Percentiles rank a stretch among this genome's conserved stretches.
Conservation (phyloP, 2,113 vertebrate genomes). For the Natator depressus region DNA sequence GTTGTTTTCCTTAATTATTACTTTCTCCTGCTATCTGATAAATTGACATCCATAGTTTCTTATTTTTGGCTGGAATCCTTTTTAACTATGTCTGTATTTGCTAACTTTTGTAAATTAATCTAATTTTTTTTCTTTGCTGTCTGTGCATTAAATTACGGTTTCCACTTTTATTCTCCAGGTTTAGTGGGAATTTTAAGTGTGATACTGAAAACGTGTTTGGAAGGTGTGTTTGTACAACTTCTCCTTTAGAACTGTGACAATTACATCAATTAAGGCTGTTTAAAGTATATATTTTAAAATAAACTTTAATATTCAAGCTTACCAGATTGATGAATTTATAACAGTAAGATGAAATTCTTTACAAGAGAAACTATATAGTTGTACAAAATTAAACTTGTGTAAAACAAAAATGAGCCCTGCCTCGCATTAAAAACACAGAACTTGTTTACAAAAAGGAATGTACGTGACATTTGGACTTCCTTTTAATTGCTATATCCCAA, state of each 20-base stretch:
- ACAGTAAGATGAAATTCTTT: constrained; percentile 73
- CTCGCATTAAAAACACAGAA: constrained; percentile 73
- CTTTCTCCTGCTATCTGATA: background rate
- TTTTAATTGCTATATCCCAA: constrained; percentile 59
- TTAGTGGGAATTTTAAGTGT: constrained; percentile 29
- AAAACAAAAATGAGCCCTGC: constrained; percentile 76
- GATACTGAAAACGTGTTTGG: constrained; percentile 41
- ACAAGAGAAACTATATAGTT: constrained; percentile 74
- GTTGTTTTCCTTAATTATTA: constrained; percentile 7
- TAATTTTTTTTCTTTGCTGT: background rate
- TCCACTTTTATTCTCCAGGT: background rate
- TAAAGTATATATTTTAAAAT: constrained; percentile 72
- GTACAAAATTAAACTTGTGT: constrained; percentile 75
- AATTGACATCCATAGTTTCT: background rate
- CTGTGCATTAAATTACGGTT: background rate
- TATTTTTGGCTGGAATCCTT: constrained; percentile 16
- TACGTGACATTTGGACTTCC: constrained; percentile 66
- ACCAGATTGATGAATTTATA: constrained; percentile 70
- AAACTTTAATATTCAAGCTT: constrained; percentile 75
- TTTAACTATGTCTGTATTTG: constrained; percentile 5
- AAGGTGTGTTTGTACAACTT: constrained; percentile 16
- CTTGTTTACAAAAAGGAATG: constrained; percentile 77
- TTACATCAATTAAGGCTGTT: constrained; percentile 77
- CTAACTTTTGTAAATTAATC: background rate
- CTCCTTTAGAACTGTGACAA: constrained; percentile 58